phyloP scores from a whole-genome alignment of 2,888 invertebrate genomes.

The Caradrina clavipalpis region DNA sequence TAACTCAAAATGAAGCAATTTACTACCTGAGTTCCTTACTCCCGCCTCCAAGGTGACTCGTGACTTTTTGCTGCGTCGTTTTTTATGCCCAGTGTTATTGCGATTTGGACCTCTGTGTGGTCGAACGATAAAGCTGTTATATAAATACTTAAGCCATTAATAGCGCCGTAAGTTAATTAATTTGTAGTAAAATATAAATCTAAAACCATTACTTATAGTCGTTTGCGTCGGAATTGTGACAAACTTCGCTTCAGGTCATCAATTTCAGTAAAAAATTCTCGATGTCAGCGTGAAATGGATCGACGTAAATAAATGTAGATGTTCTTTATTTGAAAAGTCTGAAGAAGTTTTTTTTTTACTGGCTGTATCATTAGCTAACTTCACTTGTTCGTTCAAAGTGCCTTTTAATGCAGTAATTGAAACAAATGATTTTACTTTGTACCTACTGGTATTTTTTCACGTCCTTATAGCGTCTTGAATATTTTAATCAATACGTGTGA shows the following conservation, averaged over 20 bases:
- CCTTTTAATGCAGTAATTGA: too few species aligned
- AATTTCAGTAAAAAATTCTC: slow-evolving; percentile 49
- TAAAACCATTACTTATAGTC: slow-evolving; percentile 51
- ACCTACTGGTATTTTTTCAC: not conserved
- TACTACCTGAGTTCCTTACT: slow-evolving; percentile 89
- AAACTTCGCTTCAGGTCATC: slow-evolving; percentile 41
- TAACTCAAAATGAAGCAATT: slow-evolving; percentile 87
- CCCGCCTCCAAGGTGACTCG: slow-evolving; percentile 87
- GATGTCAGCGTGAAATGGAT: slow-evolving; percentile 33
- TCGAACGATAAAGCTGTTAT: slow-evolving; percentile 64
- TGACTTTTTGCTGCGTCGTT: slow-evolving; percentile 83
- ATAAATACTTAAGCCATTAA: slow-evolving; percentile 62
- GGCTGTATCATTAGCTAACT: slow-evolving; percentile 1
- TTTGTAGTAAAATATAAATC: slow-evolving; percentile 60
- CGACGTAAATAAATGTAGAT: slow-evolving; percentile 45
- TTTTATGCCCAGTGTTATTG: slow-evolving; percentile 82
- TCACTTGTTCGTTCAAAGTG: not conserved
- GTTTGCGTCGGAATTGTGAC: slow-evolving; percentile 50
- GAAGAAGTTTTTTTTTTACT: slow-evolving; percentile 1
- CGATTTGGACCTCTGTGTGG: slow-evolving; percentile 86
- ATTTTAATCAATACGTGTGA: not conserved
- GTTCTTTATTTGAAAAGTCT: slow-evolving; percentile 39
- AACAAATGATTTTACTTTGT: too few species aligned
- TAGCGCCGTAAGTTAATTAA: slow-evolving; percentile 67
- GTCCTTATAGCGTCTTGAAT: not conserved